Evolutionary conservation across 2,113 vertebrate species (phyloP).

Genomic region (Gobiocypris rarus): DNA sequence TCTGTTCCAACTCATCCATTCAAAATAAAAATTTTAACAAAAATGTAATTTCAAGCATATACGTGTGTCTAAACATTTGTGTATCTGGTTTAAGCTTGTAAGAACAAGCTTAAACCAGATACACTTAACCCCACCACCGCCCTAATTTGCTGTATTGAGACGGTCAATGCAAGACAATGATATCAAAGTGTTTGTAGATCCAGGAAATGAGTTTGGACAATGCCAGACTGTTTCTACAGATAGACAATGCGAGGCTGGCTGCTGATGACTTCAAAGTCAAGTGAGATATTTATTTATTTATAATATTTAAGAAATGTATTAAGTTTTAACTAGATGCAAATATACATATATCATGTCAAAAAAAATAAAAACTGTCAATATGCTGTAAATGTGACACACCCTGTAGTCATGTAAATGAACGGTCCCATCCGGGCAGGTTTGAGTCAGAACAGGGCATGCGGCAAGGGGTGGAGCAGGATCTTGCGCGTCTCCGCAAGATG

Average conservation of each 20-base stretch:
- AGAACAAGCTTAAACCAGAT: no score
- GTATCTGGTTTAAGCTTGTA: neutral
- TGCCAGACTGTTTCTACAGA: constrained; percentile 56
- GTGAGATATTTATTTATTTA: constrained; percentile 61
- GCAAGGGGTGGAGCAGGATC: constrained; percentile 75
- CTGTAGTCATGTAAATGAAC: constrained; percentile 9
- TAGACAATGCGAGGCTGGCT: constrained; percentile 70
- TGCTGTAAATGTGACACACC: neutral
- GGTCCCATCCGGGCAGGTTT: constrained; percentile 62
- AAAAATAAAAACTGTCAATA: neutral
- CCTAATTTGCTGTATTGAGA: constrained; percentile 10
- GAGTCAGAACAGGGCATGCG: constrained; percentile 71
- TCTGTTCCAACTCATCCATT: neutral
- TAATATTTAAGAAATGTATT: no score
- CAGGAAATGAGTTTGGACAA: constrained; percentile 60
- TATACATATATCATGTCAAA: neutral
- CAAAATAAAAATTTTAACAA: neutral
- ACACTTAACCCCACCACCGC: no score
- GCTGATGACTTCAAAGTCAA: constrained; percentile 73
- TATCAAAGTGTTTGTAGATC: constrained; percentile 60
- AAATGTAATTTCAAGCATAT: neutral
- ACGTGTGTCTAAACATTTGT: neutral
- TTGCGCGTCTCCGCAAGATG: constrained; percentile 73
- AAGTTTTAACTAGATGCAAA: no score
- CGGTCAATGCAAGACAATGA: neutral